phyloP scores from a whole-genome alignment of 1,140 invertebrate genomes.

The Latrodectus geometricus region DNA sequence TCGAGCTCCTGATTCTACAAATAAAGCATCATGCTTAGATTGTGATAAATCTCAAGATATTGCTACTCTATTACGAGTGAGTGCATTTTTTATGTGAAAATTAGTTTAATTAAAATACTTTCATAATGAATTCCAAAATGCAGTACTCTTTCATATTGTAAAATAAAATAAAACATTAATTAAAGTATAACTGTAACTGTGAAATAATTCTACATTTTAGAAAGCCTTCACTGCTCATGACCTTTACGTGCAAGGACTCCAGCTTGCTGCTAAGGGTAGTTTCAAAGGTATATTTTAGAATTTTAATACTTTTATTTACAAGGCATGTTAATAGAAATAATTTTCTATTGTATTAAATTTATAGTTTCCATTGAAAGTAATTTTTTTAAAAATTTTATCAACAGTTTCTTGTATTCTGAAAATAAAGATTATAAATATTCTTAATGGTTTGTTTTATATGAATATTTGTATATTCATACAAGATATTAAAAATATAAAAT shows the following conservation, averaged over 20 bases:
- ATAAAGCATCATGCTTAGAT: constrained; percentile 64
- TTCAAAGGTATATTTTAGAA: constrained; percentile 51
- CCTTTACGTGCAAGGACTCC: constrained; percentile 66
- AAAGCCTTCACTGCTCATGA: constrained; percentile 66
- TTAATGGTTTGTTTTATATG: too few species aligned
- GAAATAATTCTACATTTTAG: constrained; percentile 52
- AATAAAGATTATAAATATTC: too few species aligned
- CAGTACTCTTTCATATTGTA: neutral
- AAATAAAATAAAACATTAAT: neutral
- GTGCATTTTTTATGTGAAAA: neutral
- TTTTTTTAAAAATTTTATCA: too few species aligned
- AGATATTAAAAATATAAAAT: too few species aligned
- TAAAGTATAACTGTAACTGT: neutral
- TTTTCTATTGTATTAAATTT: too few species aligned
- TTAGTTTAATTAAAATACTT: neutral
- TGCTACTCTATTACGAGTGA: constrained; percentile 61
- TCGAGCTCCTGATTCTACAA: constrained; percentile 46
- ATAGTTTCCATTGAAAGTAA: too few species aligned
- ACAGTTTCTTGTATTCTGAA: too few species aligned
- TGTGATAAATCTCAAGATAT: constrained; percentile 66
- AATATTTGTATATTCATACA: too few species aligned
- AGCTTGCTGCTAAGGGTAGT: constrained; percentile 64
- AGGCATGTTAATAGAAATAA: too few species aligned
- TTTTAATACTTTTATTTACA: too few species aligned
- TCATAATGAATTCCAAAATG: neutral